Evolutionary conservation across 2,113 vertebrate species (phyloP), one percentile per base, ranked within the genome.

Genomic region (Myotis lucifugus): DNA sequence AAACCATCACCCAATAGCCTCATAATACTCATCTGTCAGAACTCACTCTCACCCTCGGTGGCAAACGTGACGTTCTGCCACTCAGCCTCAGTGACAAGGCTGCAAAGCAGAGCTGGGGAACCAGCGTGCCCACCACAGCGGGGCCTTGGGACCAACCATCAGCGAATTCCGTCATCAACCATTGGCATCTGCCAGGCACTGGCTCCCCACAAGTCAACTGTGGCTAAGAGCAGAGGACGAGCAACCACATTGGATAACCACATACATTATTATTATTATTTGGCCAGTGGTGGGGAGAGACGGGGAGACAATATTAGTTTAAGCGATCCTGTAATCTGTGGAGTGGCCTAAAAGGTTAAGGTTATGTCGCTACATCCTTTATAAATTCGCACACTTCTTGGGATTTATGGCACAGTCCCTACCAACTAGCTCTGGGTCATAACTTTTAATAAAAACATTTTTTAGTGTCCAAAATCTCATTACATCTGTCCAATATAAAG

Each of bases 381-480:
- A 96, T 97, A 95, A 97, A 97, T 95, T 76, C 88, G 52, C 83
- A 87, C 52, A 86, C 88, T 97, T 86, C n/a, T 86, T 82, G 78
- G 96, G 95, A 97, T 97, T 97, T 97, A 97, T 97, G 92, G 96
- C 82, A 64, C 46, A 84, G 95, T 74, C 95, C 91, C 96, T 95
- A 95, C 96, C 90, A 93, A 95, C 94, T 96, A 96, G 96, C 97
- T 97, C 95, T 97, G 96, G 97, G 96, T 97, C 97, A 97, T 97
- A 97, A 97, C 97, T 97, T 97, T 97, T 97, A 97, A 97, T 97
- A 97, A 97, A 97, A 97, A 97, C 96, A 97, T 97, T 97, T 97
- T 97, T 97, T 97, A 97, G 97, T 97, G 97, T 97, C 97, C 97
- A 97, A 97, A 97, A 97, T 96, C 97, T 97, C 97, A 97, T 97